Percentiles rank a stretch among this genome's conserved stretches.
Conservation (phyloP, 23 tunicate species). For the Halocynthia roretzi region DNA sequence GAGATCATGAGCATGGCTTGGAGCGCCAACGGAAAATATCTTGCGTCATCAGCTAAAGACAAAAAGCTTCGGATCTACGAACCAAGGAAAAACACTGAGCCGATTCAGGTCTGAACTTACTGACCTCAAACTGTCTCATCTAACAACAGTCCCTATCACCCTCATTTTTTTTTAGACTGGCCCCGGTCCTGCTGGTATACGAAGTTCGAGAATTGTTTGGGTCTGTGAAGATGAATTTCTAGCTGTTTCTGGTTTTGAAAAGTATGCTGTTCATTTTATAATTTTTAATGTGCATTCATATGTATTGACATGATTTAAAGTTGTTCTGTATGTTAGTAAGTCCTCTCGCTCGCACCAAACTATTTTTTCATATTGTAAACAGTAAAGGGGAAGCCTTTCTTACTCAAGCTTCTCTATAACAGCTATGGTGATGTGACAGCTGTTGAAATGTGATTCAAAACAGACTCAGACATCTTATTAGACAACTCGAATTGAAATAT, state of each 20-base stretch:
- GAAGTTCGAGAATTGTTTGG: conserved; percentile 67
- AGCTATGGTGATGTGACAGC: too few species aligned
- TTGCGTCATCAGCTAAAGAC: conserved; percentile 60
- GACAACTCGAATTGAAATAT: too few species aligned
- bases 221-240: conserved; percentile 59
- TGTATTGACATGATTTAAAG: too few species aligned
- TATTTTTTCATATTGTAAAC: too few species aligned
- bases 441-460: too few species aligned
- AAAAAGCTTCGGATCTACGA: conserved; percentile 45
- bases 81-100: conserved; percentile 50
- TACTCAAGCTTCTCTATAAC: too few species aligned
- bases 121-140: not conserved
- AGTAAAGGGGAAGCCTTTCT: too few species aligned
- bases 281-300: not conserved
- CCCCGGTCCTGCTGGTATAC: conserved; percentile 35
- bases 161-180: conserved; percentile 11
- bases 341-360: too few species aligned
- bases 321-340: too few species aligned
- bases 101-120: conserved; percentile 29
- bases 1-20: conserved; percentile 66
- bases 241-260: conserved; percentile 45
- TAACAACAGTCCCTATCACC: not conserved
- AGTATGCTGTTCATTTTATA: conserved; percentile 18
- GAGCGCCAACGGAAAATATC: conserved; percentile 66
- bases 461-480: too few species aligned